These are phyloP conservation scores for Oncorhynchus mykiss DNA, from an alignment of 2,113 vertebrate species.

Conservation along the genomic window DNA sequence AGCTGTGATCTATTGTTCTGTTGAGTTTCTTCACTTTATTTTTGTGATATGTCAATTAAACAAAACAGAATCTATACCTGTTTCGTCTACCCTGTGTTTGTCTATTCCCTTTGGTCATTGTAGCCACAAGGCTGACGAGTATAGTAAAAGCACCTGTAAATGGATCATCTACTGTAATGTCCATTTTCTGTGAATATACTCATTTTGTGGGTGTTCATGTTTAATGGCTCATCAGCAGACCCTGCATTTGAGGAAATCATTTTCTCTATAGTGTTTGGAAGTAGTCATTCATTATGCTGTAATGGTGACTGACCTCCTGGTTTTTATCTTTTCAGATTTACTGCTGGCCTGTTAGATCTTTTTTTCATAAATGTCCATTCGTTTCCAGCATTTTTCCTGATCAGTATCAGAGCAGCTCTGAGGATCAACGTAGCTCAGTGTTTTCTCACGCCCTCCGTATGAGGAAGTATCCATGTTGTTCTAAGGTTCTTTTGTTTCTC, in stretches of 20 bases:
- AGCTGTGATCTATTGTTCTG: conserved; percentile 55
- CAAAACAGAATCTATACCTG: neutral
- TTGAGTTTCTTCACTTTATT: conserved; percentile 25
- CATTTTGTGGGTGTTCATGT: too few relatives aligned
- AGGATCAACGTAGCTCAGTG: conserved; percentile 47
- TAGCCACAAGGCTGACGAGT: too few relatives aligned
- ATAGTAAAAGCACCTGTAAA: too few relatives aligned
- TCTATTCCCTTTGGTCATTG: too few relatives aligned
- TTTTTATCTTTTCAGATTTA: neutral
- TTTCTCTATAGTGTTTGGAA: neutral
- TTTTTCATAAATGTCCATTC: neutral
- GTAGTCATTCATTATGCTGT: neutral
- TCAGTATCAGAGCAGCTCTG: conserved; percentile 41
- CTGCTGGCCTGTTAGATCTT: neutral
- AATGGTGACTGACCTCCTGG: too few relatives aligned
- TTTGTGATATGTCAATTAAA: conserved; percentile 48
- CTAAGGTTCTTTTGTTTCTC: conserved; percentile 71
- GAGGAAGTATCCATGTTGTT: conserved; percentile 71
- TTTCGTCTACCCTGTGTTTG: neutral
- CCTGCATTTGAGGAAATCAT: neutral
- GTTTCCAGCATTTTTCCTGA: conserved; percentile 44
- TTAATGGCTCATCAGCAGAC: neutral
- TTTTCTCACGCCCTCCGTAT: conserved; percentile 55
- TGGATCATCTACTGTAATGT: too few relatives aligned
- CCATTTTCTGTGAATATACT: too few relatives aligned